These are phyloP conservation scores for Microcaecilia unicolor DNA, from an alignment of 2,797 vertebrate species.

Conservation along the genomic window DNA sequence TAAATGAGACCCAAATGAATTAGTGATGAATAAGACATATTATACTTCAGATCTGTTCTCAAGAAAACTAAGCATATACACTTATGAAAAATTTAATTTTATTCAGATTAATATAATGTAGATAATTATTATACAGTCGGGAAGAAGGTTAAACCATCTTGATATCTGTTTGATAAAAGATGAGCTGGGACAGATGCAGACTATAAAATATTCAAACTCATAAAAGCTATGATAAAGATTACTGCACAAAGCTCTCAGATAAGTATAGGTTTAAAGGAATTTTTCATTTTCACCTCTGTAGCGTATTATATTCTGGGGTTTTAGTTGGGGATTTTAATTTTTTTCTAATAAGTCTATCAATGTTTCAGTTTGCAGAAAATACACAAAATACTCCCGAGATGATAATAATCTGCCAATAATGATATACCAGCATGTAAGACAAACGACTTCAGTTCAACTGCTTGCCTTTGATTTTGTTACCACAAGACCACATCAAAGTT, in stretches of 20 bases:
- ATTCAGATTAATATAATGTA: slow-evolving; percentile 25
- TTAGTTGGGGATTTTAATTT: too few relatives aligned
- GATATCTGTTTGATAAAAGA: slow-evolving; percentile 7
- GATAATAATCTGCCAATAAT: background rate
- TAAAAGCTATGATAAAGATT: slow-evolving; percentile 16
- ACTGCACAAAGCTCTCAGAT: slow-evolving; percentile 14
- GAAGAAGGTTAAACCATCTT: slow-evolving; percentile 1
- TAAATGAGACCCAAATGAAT: too few relatives aligned
- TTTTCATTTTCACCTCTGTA: background rate
- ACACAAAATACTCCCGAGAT: too few relatives aligned
- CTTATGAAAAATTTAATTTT: slow-evolving; percentile 11
- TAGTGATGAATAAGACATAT: too few relatives aligned
- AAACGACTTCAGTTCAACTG: background rate
- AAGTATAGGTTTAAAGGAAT: background rate
- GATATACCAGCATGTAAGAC: background rate
- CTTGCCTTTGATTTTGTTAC: slow-evolving; percentile 17
- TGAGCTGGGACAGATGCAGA: slow-evolving; percentile 8
- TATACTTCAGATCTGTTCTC: background rate
- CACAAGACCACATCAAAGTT: slow-evolving; percentile 2
- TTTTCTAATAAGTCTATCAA: too few relatives aligned
- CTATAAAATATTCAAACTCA: slow-evolving; percentile 9
- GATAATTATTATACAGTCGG: slow-evolving; percentile 17
- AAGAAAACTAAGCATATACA: slow-evolving; percentile 11
- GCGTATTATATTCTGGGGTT: background rate
- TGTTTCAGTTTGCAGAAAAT: slow-evolving; percentile 1